Evolutionary conservation across 2,888 invertebrate species (phyloP), one percentile per base, ranked within the genome.

Genomic region (Ametastegia equiseti): DNA sequence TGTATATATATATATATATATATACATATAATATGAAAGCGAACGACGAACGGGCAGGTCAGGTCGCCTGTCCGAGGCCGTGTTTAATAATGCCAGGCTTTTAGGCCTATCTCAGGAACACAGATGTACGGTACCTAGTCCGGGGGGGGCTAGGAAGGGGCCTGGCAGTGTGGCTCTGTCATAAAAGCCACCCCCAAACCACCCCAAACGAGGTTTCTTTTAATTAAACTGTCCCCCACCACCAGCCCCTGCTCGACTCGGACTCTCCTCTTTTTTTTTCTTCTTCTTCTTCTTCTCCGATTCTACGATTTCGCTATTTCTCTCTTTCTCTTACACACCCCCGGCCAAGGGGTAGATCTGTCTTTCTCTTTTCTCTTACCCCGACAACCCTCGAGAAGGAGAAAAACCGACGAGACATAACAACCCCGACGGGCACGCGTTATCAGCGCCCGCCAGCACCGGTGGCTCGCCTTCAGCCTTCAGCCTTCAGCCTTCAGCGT

Each of bases 181-280:
- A 78, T 78, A 78, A 78, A 78, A 78, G 78, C 75, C 5, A 11
- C 82, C 69, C 83, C 36, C 19, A 65, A 11, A 39, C 47, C 19
- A 42, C 71, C 82, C 81, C 81, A 84, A 86, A 86, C 85, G 87
- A 89, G 90, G 89, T 90, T 91, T 91, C 91, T 90, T 90, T 91
- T 90, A 91, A 91, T 91, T 91, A 91, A 91, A 91, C 89, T 88
- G 88, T 88, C 86, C 84, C 85, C 83, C 85, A 81, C 83, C 33
- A 71, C 36, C 75, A 15, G 30, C 50, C 57, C 71, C 9, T 45
- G 45, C 71, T 71, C 39, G 19, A 39, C 67, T 67, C 67, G 83
- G 65, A 82, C 83, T 81, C 80, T 78, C 80, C 83, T 81, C 79
- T 81, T 60, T 36, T 15, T 33, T 33, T 60, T 30, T 33, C 63